Evolutionary conservation across 2,888 invertebrate species (phyloP).

Genomic region (Clanis bilineata): DNA sequence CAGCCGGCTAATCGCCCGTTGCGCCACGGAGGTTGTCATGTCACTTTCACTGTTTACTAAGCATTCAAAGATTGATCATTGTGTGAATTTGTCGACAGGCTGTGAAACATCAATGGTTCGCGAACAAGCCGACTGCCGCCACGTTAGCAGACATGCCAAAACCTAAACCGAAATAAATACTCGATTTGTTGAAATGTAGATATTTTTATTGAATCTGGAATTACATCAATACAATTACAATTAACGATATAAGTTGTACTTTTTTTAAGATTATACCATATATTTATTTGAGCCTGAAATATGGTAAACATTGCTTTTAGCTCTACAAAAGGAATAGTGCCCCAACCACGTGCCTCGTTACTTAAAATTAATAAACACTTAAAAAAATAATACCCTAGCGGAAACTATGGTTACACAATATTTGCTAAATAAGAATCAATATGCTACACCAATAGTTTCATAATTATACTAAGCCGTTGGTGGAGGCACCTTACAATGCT

Average conservation of each 20-base stretch:
- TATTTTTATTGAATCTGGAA: conserved; percentile 50
- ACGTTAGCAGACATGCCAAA: conserved; percentile 86
- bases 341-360: background rate
- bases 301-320: conserved; percentile 2
- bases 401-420: background rate
- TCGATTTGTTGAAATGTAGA: conserved; percentile 33
- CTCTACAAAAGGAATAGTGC: conserved; percentile 2
- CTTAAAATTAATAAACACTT: conserved; percentile 8
- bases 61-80: background rate
- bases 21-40: no score
- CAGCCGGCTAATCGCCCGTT: no score
- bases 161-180: conserved; percentile 61
- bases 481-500: background rate
- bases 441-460: background rate
- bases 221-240: conserved; percentile 48
- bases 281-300: conserved; percentile 15
- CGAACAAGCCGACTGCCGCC: conserved; percentile 85
- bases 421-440: conserved; percentile 1
- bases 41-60: background rate
- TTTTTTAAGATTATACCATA: conserved; percentile 35
- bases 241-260: conserved; percentile 66
- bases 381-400: conserved; percentile 3
- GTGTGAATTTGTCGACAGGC: conserved; percentile 78
- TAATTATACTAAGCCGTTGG: background rate
- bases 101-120: conserved; percentile 87